Percentiles rank a stretch among this genome's conserved stretches.
Evolutionary conservation across 2,113 vertebrate genomes (phyloP).

Genomic region (Mesembrinibis cayennensis): DNA sequence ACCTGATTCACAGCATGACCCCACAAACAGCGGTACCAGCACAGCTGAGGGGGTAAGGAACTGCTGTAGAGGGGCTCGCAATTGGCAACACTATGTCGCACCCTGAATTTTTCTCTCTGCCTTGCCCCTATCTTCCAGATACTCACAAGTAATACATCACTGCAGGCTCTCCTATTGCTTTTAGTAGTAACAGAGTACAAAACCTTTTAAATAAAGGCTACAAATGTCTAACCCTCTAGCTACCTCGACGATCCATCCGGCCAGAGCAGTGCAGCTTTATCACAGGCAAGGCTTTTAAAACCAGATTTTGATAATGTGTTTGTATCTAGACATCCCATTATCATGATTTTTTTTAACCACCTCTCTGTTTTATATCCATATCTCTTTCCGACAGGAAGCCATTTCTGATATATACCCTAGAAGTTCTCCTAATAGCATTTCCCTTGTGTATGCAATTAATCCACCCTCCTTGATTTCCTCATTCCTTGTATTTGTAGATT

Average conservation of each 20-base stretch:
- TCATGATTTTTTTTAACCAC: not conserved
- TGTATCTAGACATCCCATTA: not conserved
- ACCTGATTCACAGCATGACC: not conserved
- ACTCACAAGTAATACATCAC: not conserved
- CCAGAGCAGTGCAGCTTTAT: not conserved
- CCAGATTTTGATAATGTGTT: not conserved
- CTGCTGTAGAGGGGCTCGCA: rapidly evolving
- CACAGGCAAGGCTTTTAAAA: not conserved
- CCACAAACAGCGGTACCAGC: not conserved
- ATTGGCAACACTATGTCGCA: rapidly evolving
- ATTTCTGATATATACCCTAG: not conserved
- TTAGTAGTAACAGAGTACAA: not conserved
- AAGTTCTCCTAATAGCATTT: not conserved
- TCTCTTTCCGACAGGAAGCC: not conserved
- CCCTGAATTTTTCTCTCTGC: not conserved
- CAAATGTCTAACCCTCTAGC: not conserved
- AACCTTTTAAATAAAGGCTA: not conserved
- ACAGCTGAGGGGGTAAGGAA: not conserved
- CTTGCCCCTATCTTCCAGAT: not conserved
- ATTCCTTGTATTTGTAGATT: not conserved
- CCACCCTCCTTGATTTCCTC: not conserved
- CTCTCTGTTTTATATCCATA: not conserved
- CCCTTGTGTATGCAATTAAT: not conserved
- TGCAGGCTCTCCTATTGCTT: not conserved
- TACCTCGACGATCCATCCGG: not conserved